Evolutionary conservation across 2,797 vertebrate genomes (phyloP), one percentile per base, ranked within the genome.

Genomic region (Emydoidea blandingii): DNA sequence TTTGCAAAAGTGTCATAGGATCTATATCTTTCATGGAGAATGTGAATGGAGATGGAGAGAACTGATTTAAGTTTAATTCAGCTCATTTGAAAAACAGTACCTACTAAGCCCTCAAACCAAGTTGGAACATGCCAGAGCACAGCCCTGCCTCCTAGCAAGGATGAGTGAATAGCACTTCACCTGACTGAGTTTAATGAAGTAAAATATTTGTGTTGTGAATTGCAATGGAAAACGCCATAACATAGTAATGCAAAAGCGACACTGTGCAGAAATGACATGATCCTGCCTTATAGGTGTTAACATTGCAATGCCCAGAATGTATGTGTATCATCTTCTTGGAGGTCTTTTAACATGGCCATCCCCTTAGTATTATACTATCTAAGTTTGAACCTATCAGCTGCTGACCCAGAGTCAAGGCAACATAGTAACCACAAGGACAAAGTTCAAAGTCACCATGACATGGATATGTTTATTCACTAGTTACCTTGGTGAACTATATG

Each of bases 181-280:
- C 49, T 82, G 41, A 59, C 86, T 59, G 80, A 85, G 93, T 68
- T 74, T 65, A 83, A 81, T 78, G 85, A 92, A 92, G 89, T 85
- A 92, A 96, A 94, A 76, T 9, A 53, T 72, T 88, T 81, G 19
- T 54, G 29, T 74, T 72, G 79, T 89, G 83, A 94, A 78, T 80
- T 89, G 81, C 1, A 4, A 41, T 91, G 93, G 29, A 68, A 4
- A 23, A 31, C 94, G 95, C 95, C 92, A 94, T 89, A 97, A 95
- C 56, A 76, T 92, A 91, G 86, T 93, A 53, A 93, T 0, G 1
- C 86, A 87, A 88, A 81, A 91, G 85, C 49, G 87, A 68, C 80
- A 91, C 85, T 88, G 74, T 65, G 83, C 85, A 93, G 91, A 93
- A 95, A 94, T 12, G 8, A 93, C 90, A 95, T 85, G 76, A 90